Evolutionary conservation across 2,888 invertebrate genomes (phyloP).

Genomic region (Heteromurus nitidus): DNA sequence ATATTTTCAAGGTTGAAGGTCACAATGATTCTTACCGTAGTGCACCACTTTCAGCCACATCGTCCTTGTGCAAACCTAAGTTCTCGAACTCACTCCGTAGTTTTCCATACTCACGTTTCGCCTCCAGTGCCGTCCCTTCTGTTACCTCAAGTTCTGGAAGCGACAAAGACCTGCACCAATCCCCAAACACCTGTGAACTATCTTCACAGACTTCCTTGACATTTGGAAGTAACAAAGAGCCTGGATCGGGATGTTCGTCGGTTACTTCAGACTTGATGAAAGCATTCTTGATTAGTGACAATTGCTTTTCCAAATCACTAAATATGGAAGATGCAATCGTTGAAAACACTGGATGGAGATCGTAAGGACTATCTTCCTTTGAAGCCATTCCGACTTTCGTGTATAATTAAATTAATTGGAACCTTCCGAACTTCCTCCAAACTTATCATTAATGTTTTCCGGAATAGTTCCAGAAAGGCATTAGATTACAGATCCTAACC

Average conservation of each 20-base stretch:
- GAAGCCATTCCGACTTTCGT: not conserved
- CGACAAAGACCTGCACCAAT: too few species aligned
- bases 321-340: not conserved
- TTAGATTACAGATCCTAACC: too few species aligned
- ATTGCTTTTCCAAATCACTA: constrained; percentile 8
- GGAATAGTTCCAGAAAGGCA: too few species aligned
- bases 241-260: not conserved
- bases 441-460: not conserved
- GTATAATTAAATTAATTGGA: not conserved
- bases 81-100: constrained; percentile 9
- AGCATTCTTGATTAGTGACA: not conserved
- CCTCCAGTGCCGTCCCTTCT: not conserved
- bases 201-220: too few species aligned
- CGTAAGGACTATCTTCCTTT: not conserved
- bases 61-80: too few species aligned
- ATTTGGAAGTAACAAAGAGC: too few species aligned
- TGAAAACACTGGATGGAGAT: not conserved
- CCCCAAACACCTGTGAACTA: too few species aligned
- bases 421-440: not conserved
- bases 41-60: too few species aligned
- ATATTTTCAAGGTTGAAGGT: too few species aligned
- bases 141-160: too few species aligned
- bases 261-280: not conserved
- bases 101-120: constrained; percentile 22
- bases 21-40: too few species aligned